Evolutionary conservation across 2,888 invertebrate species (phyloP).

Genomic region (Callinectes sapidus): DNA sequence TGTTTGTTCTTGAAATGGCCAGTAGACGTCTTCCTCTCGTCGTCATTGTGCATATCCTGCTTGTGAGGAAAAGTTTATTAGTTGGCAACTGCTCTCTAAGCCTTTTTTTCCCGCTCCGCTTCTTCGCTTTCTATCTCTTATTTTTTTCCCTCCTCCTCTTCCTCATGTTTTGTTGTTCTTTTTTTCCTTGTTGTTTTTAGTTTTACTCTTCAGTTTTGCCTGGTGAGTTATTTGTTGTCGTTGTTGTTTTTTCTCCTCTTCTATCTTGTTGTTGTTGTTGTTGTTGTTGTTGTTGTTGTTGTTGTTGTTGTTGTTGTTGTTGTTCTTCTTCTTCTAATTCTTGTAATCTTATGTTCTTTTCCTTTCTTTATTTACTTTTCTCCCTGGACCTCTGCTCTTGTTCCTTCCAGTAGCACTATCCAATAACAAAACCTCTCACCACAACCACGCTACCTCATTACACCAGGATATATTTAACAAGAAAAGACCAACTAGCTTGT

Average conservation of each 20-base stretch:
- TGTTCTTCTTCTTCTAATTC: neutral
- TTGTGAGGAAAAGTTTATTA: neutral
- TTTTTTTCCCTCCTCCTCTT: neutral
- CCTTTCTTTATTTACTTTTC: neutral
- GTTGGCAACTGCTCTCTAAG: neutral
- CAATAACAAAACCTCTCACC: too few relatives aligned
- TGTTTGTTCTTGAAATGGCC: neutral
- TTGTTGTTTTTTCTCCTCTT: too few relatives aligned
- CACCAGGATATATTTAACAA: too few relatives aligned
- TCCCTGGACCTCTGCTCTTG: too few relatives aligned
- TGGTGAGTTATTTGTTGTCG: too few relatives aligned
- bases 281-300: too few relatives aligned
- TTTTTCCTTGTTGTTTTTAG: neutral
- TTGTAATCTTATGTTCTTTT: neutral
- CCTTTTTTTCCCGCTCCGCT: neutral
- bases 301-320: neutral
- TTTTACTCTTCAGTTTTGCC: neutral
- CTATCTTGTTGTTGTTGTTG: too few relatives aligned
- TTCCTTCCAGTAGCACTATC: too few relatives aligned
- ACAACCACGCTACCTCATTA: too few relatives aligned
- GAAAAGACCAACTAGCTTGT: neutral
- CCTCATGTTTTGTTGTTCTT: neutral
- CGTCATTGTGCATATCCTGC: neutral
- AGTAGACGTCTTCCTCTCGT: neutral
- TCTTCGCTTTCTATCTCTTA: neutral